Conservation (phyloP, 2,113 vertebrate species). For the Nasalis larvatus region DNA sequence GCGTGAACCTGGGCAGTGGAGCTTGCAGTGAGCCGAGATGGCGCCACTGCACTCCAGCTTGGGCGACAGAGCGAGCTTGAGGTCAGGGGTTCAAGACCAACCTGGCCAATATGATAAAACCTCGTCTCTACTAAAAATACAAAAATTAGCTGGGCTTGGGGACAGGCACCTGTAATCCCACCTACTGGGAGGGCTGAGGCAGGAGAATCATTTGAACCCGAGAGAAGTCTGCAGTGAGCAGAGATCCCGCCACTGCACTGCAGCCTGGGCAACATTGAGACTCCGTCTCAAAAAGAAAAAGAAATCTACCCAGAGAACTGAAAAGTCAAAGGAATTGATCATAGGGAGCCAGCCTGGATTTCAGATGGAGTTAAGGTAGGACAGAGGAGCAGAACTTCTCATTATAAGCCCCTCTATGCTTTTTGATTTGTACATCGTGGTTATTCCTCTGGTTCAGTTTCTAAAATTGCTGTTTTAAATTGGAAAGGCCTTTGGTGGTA, state of each 20-base stretch:
- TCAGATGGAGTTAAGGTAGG: background rate
- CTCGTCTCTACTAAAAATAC: too few relatives aligned
- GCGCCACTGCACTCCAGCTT: too few relatives aligned
- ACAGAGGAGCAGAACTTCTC: background rate
- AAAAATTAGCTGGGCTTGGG: background rate
- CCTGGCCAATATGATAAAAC: too few relatives aligned
- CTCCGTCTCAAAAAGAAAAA: background rate
- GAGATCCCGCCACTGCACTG: background rate
- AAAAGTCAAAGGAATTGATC: background rate
- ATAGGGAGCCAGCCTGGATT: background rate
- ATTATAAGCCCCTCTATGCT: fast-evolving
- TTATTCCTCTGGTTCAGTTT: background rate
- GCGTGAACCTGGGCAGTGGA: too few relatives aligned
- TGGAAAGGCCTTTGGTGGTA: background rate
- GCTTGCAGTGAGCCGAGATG: too few relatives aligned
- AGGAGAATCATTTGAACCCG: too few relatives aligned
- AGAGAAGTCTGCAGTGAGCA: background rate
- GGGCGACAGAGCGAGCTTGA: too few relatives aligned
- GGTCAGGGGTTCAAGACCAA: too few relatives aligned
- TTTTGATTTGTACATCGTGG: background rate
- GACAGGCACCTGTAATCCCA: background rate
- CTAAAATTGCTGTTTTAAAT: background rate
- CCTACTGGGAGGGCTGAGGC: background rate
- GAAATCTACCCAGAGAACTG: background rate
- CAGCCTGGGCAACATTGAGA: background rate